phyloP scores from a whole-genome alignment of 2,888 invertebrate species.

The Pollenia amentaria region DNA sequence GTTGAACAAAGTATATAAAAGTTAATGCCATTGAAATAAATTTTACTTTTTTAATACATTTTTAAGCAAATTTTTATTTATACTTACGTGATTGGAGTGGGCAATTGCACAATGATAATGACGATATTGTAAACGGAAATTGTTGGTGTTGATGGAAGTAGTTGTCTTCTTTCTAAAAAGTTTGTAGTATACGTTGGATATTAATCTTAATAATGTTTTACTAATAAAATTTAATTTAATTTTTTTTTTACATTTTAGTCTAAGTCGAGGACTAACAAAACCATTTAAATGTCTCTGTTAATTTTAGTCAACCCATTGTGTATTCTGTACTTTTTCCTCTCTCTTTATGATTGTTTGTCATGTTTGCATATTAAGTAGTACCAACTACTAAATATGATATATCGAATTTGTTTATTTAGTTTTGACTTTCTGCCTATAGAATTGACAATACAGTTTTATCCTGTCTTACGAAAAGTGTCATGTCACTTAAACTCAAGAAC shows the following conservation, averaged over 20 bases:
- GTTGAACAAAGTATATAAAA: slow-evolving; percentile 64
- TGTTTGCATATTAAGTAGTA: background rate
- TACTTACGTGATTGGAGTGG: slow-evolving; percentile 59
- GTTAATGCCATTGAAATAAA: slow-evolving; percentile 66
- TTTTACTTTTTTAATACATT: slow-evolving; percentile 68
- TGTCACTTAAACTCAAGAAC: too few relatives aligned
- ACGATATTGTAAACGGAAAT: slow-evolving; percentile 52
- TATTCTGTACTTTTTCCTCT: background rate
- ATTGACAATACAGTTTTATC: too few relatives aligned
- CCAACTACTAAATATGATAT: too few relatives aligned
- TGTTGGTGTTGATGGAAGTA: slow-evolving; percentile 59
- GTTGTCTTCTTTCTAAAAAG: slow-evolving; percentile 32
- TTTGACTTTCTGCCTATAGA: too few relatives aligned
- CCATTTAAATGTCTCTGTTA: background rate
- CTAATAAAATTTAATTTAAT: slow-evolving; percentile 1
- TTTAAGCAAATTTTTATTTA: slow-evolving; percentile 69
- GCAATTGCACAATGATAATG: slow-evolving; percentile 42
- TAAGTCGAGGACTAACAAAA: background rate
- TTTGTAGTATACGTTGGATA: background rate
- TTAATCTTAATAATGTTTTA: slow-evolving; percentile 37
- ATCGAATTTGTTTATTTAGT: too few relatives aligned
- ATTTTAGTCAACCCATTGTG: background rate
- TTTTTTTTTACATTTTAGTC: background rate
- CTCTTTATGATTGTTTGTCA: background rate
- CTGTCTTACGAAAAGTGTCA: too few relatives aligned